phyloP scores from a whole-genome alignment of 2,888 invertebrate genomes.

The Acrobasis consociella region DNA sequence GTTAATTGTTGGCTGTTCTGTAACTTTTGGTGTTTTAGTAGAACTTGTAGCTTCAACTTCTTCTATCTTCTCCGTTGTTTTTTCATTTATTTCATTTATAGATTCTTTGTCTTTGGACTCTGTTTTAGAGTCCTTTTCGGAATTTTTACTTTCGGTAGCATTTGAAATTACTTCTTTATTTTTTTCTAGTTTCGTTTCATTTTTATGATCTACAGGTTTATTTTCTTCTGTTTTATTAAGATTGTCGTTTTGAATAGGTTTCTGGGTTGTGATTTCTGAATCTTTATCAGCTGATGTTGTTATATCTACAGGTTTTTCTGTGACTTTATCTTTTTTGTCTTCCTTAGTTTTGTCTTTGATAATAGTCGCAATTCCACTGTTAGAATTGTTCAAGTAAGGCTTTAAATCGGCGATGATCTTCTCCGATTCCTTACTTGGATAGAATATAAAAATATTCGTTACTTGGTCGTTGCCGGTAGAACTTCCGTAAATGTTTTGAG shows the following conservation, averaged over 20 bases:
- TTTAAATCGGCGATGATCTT: slow-evolving; percentile 36
- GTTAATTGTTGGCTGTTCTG: neutral
- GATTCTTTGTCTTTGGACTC: neutral
- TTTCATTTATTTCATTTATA: neutral
- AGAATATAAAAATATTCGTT: slow-evolving; percentile 60
- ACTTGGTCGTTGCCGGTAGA: slow-evolving; percentile 53
- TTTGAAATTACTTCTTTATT: slow-evolving; percentile 9
- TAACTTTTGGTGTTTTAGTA: neutral
- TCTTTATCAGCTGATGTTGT: neutral
- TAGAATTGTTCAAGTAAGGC: slow-evolving; percentile 17
- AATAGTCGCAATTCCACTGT: neutral
- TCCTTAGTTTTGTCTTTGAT: neutral
- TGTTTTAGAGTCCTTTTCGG: neutral
- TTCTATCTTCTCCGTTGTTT: neutral
- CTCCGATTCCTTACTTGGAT: slow-evolving; percentile 39
- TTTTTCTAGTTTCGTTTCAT: slow-evolving; percentile 25
- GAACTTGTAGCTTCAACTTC: neutral
- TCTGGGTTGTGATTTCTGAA: neutral
- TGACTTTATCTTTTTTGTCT: neutral
- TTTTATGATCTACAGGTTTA: slow-evolving; percentile 25
- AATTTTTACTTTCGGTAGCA: neutral
- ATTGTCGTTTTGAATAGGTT: neutral
- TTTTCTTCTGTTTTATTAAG: slow-evolving; percentile 6
- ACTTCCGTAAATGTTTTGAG: slow-evolving; percentile 50
- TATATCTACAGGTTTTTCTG: neutral